Conservation (phyloP, 2,113 vertebrate genomes). For the Neodontobutis hainanensis region DNA sequence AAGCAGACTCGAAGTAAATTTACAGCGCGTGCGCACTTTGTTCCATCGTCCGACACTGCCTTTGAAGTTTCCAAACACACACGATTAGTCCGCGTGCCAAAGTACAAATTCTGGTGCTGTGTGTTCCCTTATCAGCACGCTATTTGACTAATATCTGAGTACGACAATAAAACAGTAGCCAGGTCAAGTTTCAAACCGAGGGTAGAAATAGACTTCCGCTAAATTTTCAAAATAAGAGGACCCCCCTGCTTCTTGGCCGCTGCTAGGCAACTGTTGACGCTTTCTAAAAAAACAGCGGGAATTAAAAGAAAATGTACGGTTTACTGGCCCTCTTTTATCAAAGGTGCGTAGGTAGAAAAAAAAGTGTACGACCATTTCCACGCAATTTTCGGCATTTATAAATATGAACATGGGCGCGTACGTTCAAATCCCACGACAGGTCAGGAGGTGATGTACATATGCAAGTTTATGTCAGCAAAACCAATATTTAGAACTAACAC, state of each 20-base stretch:
- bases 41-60: neutral
- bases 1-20: conserved; percentile 8
- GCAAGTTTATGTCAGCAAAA: too few relatives aligned
- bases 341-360: too few relatives aligned
- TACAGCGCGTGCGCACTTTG: conserved; percentile 63
- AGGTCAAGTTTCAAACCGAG: conserved; percentile 1
- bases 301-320: neutral
- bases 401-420: too few relatives aligned
- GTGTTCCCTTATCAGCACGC: too few relatives aligned
- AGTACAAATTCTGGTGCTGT: accelerated
- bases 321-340: too few relatives aligned
- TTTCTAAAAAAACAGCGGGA: neutral
- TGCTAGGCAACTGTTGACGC: conserved; percentile 5
- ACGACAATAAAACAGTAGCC: neutral
- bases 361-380: too few relatives aligned
- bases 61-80: conserved; percentile 6
- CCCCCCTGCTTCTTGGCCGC: neutral
- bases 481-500: too few relatives aligned
- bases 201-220: conserved; percentile 8
- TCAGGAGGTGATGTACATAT: too few relatives aligned
- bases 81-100: neutral
- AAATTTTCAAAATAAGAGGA: conserved; percentile 28
- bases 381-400: too few relatives aligned
- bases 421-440: too few relatives aligned
- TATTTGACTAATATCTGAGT: neutral